A percentile compares a stretch with the other conserved stretches of the same genome.
phyloP scores from a whole-genome alignment of 2,797 vertebrate genomes.

The Falco berigora region DNA sequence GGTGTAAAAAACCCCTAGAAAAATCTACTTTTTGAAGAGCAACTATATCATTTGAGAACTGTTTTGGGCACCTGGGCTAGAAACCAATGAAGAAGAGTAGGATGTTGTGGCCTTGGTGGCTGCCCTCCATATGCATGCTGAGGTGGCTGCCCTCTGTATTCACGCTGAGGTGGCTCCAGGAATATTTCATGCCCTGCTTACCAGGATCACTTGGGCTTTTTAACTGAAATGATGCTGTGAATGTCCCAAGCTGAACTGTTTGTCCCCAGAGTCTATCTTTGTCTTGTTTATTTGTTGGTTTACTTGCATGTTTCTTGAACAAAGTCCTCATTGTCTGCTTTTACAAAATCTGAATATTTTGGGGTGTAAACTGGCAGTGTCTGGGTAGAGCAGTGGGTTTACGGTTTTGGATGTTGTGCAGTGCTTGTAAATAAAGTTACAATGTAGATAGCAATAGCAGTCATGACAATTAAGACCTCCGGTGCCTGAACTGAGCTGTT shows the following conservation, averaged over 20 bases:
- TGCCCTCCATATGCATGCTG: background rate
- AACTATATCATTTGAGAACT: background rate
- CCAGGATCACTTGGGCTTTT: background rate
- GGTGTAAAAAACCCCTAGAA: background rate
- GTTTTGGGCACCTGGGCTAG: background rate
- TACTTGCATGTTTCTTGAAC: background rate
- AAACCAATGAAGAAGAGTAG: background rate
- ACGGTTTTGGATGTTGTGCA: background rate
- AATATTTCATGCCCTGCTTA: background rate
- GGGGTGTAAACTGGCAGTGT: background rate
- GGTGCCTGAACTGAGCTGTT: background rate
- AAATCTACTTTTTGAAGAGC: background rate
- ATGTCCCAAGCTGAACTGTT: background rate
- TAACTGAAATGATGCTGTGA: background rate
- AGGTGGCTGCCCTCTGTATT: background rate
- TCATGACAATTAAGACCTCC: background rate
- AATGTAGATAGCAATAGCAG: background rate
- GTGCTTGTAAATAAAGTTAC: background rate
- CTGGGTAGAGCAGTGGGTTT: background rate
- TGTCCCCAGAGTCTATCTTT: background rate
- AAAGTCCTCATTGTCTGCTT: background rate
- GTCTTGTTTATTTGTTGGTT: constrained; percentile 1
- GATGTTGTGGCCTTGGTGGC: background rate
- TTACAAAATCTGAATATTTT: background rate
- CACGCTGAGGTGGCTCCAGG: background rate